Percentiles rank a stretch among this genome's conserved stretches.
Evolutionary conservation across 23 tunicate genomes (phyloP).

Genomic region (Ciona savignyi): DNA sequence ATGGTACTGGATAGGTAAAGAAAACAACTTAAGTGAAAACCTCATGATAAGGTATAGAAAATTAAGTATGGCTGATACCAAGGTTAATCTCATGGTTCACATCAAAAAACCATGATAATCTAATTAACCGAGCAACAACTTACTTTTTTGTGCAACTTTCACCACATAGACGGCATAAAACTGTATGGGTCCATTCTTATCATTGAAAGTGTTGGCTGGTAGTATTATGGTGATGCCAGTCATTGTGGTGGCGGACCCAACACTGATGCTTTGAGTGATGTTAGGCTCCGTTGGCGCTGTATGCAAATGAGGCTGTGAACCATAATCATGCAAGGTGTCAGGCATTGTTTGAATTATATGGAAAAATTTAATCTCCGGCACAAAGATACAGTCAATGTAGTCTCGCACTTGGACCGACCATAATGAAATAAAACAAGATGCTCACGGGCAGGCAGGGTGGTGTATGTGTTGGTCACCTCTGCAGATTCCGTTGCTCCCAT

Average conservation of each 20-base stretch:
- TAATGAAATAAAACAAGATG: too few species aligned
- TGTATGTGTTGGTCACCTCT: too few species aligned
- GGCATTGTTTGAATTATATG: too few species aligned
- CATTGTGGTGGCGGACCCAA: neutral
- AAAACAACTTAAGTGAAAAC: too few species aligned
- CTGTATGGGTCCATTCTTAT: slow-evolving; percentile 44
- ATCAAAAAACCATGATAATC: neutral
- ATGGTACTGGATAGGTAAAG: too few species aligned
- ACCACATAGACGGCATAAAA: slow-evolving; percentile 16
- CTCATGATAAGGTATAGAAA: neutral
- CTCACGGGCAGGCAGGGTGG: too few species aligned
- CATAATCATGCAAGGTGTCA: too few species aligned
- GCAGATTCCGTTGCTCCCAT: too few species aligned
- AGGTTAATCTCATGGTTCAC: neutral
- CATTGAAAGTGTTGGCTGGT: slow-evolving; percentile 26
- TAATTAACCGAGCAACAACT: neutral
- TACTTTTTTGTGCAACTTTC: neutral
- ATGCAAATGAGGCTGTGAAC: too few species aligned
- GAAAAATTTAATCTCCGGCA: too few species aligned
- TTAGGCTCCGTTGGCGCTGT: slow-evolving; percentile 14
- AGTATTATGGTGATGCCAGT: slow-evolving; percentile 16
- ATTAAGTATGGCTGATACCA: neutral
- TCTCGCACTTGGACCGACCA: too few species aligned
- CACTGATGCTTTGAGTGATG: neutral
- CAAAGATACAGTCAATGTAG: too few species aligned